Base-by-base conservation (phyloP, 2,888 invertebrate genomes). In the Cartodere bifasciata region DNA sequence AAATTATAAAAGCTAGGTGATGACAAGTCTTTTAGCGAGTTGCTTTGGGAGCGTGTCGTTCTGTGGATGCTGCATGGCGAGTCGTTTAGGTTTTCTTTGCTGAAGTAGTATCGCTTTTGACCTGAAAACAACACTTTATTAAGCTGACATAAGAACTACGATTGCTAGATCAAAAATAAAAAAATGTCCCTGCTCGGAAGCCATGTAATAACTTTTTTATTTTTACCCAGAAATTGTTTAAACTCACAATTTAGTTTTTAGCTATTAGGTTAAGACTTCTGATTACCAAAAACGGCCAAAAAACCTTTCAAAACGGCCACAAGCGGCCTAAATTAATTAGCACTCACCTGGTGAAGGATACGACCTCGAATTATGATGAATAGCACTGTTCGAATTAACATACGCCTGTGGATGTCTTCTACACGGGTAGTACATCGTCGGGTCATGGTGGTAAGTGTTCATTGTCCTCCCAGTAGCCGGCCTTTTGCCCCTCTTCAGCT, bases 31-130 rank as follows among this genome's bases (percentile, higher is more conserved):
- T 71, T 71, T 22, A 72, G 46, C 4, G 72, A 71, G 15, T 68
- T 68, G 31, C 70, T 67, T 41, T 67, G 49, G 14, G 50, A 47
- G 35, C 67, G 66, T 43, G 65, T 35, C 10, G 44, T 38, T 14
- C 50, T 57, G 60, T 72, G 62, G 64, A 72, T 59, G 66, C 65
- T 60, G 68, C 67, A 66, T 62, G 68, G 63, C 60, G 67, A 46
- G 32, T 53, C 58, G 27, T 49, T 51, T 16, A 48, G 47, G 9
- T 61, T 59, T 41, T 75, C 74, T 37, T 71, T 73, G 38, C 75
- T 72, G 45, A 72, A 74, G 42, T 72, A 74, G 46, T 74, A 76
- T 29, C 75, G 67, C 38, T 75, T 61, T 42, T 67, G 68, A 40
- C 70, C 60, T 38, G 66, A 65, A 2, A 62, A 58, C 4, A n/a